Evolutionary conservation across 2,797 vertebrate genomes (phyloP), one percentile per base, ranked within the genome.

Genomic region (Myotis myotis): DNA sequence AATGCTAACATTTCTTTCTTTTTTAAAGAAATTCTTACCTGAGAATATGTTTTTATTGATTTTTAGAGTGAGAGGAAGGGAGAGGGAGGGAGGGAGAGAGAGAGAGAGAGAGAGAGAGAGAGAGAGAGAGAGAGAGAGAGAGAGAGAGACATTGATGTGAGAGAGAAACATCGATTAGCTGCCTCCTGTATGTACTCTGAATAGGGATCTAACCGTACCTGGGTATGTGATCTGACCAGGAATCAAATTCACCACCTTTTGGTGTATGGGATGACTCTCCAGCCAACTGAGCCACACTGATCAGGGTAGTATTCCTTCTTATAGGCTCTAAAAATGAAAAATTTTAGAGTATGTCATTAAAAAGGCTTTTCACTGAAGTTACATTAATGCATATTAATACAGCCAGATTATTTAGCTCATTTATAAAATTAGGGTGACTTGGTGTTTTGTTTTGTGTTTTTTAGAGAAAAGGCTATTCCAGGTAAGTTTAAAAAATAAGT

Each of bases 341-440:
- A 8, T 25, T 86, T 72, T 47, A 68, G 17, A 89, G 8, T 80
- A 51, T 93, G n/a, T 76, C 53, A 84, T 93, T 89, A 93, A 76
- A 83, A 95, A 85, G 41, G 1, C 9, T n/a, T 87, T 94, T 91
- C 25, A 74, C 23, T 78, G 38, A 94, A 93, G 64, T 91, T 22
- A 44, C 55, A 84, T 68, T 68, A 36, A 68, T 68, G 33, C 28
- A 75, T 94, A 87, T 71, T 91, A 97, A 87, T 96, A 23, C 33
- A 89, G 17, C 10, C 25, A 80, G n/a, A 44, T 93, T 89, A 94
- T 97, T 95, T 89, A 76, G 51, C 57, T 95, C 55, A 90, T 86
- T 72, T 74, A 44, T 86, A 81, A 95, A 94, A 94, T 95, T 94
- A 91, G 85, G 57, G 20, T 94, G 57, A 22, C 33, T 95, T 17